Evolutionary conservation across 1,140 invertebrate genomes (phyloP), one percentile per base, ranked within the genome.

Genomic region (Solen grandis): DNA sequence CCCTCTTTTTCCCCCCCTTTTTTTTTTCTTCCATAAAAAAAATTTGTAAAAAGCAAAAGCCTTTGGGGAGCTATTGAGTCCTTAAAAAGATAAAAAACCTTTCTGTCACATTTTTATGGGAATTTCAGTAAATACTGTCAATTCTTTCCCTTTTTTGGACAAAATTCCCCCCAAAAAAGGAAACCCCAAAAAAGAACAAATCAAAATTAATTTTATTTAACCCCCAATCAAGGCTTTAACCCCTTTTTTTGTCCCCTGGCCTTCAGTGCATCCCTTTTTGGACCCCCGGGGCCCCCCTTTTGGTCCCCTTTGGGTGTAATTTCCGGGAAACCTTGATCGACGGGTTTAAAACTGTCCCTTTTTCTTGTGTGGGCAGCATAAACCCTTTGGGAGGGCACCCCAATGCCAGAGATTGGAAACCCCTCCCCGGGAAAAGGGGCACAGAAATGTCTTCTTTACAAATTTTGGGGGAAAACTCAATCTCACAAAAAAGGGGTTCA

Each of bases 281-380:
- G n/a, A n/a, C n/a, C n/a, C n/a, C n/a, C 92, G 46, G 95, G 94
- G 90, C 98, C 96, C n/a, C 96, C 96, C 97, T 96, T 98, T 77
- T 95, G 95, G 70, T 93, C 88, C 14, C 88, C 96, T 19, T 91
- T 92, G 33, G 81, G 80, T 38, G 94, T 93, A 0, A 96, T 94
- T 78, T 95, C 94, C 14, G 94, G n/a, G n/a, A 93, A 84, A 95
- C 95, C 13, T 93, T 88, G 41, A 96, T 95, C 4, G 97, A 92
- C 0, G 94, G 93, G 25, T 92, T 86, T n/a, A 97, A 91, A 13
- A 94, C 88, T 36, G 84, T 54, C 16, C 88, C 54, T 46, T 95
- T 87, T 66, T 94, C 91, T 68, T 91, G 93, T 46, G 90, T 80
- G n/a, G n/a, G n/a, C 1, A 96, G 84, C 65, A 95, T 93, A 82